Evolutionary conservation across 1,140 invertebrate species (phyloP), one percentile per base, ranked within the genome.

Genomic region (Macrobrachium nipponense): DNA sequence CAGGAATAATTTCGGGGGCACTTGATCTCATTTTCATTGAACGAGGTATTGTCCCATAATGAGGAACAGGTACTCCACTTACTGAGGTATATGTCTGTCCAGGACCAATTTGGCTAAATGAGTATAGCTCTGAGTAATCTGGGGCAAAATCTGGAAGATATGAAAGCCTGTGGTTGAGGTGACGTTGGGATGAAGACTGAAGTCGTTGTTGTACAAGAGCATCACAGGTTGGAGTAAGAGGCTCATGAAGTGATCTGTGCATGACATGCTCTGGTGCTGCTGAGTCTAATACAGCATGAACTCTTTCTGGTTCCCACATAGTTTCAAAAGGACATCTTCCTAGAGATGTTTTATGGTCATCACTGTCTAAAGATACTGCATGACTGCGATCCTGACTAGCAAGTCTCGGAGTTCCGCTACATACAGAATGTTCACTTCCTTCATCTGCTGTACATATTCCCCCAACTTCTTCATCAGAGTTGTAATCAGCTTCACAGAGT

Each of bases 221-320:
- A 60, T 73, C 78, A 68, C 84, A 86, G 68, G 14, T 83, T 20
- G 82, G 82, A 10, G 73, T 76, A 7, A 77, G 82, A 10, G 82
- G 82, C 60, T 77, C 82, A 44, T 83, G 82, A n/a, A 83, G 73
- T 11, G 84, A 86, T 11, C 83, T 70, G 27, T 88, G 85, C 86
- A 89, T 89, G 0, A 89, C 88, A 75, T 89, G 77, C 43, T 89
- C 88, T 6, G 88, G 88, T 14, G 88, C 88, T 6, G 88, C 88
- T 6, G 85, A 87, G 64, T 89, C 88, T n/a, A 89, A 82, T 66
- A 89, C 66, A 36, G 88, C 88, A 18, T 84, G 82, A 18, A 82
- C 88, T 43, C 86, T 76, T n/a, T 83, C 85, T 10, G 88, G 88
- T 59, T 75, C 86, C 86, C 86, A 87, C 75, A 87, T 58, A 12